These are phyloP conservation scores for Tragelaphus imberbis DNA, from an alignment of 2,113 vertebrate genomes.

Conservation along the genomic window DNA sequence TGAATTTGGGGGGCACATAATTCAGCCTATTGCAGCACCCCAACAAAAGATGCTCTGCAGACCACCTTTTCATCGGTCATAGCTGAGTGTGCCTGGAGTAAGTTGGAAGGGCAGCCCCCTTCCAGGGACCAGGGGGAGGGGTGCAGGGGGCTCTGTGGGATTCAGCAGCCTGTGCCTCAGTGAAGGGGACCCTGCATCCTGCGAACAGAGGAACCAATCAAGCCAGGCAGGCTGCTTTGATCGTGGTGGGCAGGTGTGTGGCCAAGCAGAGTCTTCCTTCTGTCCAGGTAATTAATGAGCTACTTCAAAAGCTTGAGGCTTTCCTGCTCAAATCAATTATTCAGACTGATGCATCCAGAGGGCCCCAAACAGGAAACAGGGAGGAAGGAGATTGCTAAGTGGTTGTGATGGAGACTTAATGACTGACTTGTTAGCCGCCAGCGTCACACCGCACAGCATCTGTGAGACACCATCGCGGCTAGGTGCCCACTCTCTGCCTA, in stretches of 20 bases:
- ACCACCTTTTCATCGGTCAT: rapidly evolving
- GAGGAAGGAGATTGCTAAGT: background rate
- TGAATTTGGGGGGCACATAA: background rate
- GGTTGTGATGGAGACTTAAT: conserved; percentile 38
- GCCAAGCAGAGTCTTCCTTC: background rate
- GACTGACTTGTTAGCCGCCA: background rate
- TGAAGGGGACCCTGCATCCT: background rate
- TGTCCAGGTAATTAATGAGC: conserved; percentile 51
- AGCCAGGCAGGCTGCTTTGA: background rate
- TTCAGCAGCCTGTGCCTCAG: background rate
- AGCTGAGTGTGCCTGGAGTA: background rate
- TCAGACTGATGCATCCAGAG: background rate
- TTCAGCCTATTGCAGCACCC: background rate
- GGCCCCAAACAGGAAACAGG: conserved; percentile 21
- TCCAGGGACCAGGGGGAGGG: background rate
- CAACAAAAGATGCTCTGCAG: background rate
- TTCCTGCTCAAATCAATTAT: conserved; percentile 53
- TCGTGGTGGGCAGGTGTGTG: background rate
- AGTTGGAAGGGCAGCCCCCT: background rate
- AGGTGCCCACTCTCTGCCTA: rapidly evolving
- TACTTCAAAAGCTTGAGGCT: background rate
- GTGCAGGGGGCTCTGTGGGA: background rate
- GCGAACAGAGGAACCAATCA: background rate
- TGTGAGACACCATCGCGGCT: rapidly evolving
- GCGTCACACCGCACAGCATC: rapidly evolving